Evolutionary conservation across 2,888 invertebrate genomes (phyloP).

Genomic region (Priocnemis perturbator): DNA sequence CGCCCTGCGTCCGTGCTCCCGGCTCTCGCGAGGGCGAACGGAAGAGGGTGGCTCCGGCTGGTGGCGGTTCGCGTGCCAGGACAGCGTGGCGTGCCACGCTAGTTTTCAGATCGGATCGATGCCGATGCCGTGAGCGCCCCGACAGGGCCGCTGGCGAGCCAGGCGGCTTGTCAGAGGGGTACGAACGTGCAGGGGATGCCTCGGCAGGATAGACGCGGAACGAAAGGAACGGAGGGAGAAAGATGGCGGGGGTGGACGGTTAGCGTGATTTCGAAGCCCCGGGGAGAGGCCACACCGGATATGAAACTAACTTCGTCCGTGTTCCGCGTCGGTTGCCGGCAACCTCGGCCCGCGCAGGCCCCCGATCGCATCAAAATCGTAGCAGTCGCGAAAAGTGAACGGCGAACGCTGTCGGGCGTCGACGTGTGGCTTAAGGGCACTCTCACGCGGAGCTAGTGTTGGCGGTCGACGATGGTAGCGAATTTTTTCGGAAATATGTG

Average conservation of each 20-base stretch:
- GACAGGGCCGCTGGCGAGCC: constrained; percentile 24
- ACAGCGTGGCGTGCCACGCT: constrained; percentile 55
- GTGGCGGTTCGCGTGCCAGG: constrained; percentile 55
- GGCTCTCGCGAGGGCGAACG: too few species aligned
- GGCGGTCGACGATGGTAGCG: too few species aligned
- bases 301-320: constrained; percentile 66
- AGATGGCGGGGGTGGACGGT: constrained; percentile 16
- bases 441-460: too few species aligned
- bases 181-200: too few species aligned
- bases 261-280: constrained; percentile 61
- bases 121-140: constrained; percentile 53
- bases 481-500: too few species aligned
- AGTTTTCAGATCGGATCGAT: constrained; percentile 58
- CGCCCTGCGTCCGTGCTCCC: neutral
- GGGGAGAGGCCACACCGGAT: constrained; percentile 63
- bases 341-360: constrained; percentile 18
- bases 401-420: constrained; percentile 19
- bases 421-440: constrained; percentile 22
- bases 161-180: neutral
- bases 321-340: constrained; percentile 33
- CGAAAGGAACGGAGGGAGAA: too few species aligned
- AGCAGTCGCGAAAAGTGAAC: constrained; percentile 35
- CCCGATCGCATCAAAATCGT: constrained; percentile 51
- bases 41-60: constrained; percentile 38
- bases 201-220: constrained; percentile 16